Evolutionary conservation across 2,113 vertebrate genomes (phyloP), one percentile per base, ranked within the genome.

Genomic region (Misgurnus anguillicaudatus): DNA sequence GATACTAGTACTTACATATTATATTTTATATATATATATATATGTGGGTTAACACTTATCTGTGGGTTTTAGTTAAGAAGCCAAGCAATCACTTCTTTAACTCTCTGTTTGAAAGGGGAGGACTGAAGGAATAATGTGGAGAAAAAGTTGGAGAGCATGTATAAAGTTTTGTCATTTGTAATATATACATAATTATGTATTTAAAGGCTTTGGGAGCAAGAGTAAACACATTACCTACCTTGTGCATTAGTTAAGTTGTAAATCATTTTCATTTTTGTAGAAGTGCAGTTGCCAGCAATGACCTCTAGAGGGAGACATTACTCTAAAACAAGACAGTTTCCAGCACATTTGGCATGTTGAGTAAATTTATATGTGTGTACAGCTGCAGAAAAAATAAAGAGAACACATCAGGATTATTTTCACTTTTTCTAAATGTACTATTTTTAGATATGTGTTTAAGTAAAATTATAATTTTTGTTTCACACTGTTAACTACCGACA

Each of bases 301-400:
- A 4, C 86, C 91, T 84, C 82, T 81, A 89, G 91, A 87, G 89
- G 89, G 90, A 53, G 80, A 77, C 82, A 81, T 84, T 76, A 53
- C 78, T 57, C 85, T 53, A 85, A 82, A 73, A 36, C 83, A 53
- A 5, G 13, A 16, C n/a, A 4, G 1, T 57, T 72, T 21, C 6
- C 4, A 53, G 9, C 21, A 62, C 42, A 36, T 19, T 57, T 7
- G 11, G 19, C n/a, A 19, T 57, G 53, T 17, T 3, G 17, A 57
- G 17, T 19, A 3, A n/a, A 57, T 57, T 3, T 57, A 6, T 16
- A 1, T 31, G 24, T 1, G 24, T 31, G 24, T 31, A 31, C 24
- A 31, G 24, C 24, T 3, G 24, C 24, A 31, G 24, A 1, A 31
- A 31, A 31, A 31, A 31, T 31, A 31, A 2, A 31, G 24, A 3